Base-by-base conservation (phyloP, 2,113 vertebrate genomes). In the Calyptomena viridis region DNA sequence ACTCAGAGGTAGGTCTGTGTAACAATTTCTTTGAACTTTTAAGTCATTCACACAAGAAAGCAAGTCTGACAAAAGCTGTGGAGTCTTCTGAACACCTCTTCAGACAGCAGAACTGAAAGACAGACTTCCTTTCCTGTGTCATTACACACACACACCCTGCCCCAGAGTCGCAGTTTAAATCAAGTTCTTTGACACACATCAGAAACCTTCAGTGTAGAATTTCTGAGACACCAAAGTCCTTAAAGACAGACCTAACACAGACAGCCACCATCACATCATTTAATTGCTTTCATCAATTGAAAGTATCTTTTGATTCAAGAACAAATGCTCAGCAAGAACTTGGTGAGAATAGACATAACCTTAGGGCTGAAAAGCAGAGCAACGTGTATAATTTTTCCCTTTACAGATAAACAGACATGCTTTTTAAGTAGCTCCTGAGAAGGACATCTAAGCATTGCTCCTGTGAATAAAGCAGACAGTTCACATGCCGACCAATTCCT, bases 211-310 rank as follows among this genome's bases (percentile, higher is more conserved):
- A 90, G 94, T 90, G 76, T 97, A 94, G 92, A 93, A 96, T 96
- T 96, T 94, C 95, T 96, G 93, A 97, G 63, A 90, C 76, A 91
- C 68, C 72, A 73, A 89, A 90, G 90, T 95, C 95, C 94, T 96
- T 93, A 80, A 86, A 93, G 85, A 90, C 68, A 95, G 94, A 90
- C 95, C 90, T 94, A 93, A 96, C 69, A 39, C 66, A 95, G 95
- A 90, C 95, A 96, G 53, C 30, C 76, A 79, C 52, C 91, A 84
- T 89, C 95, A 96, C 96, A 95, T 79, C 56, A 69, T 93, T 91
- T 95, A 94, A 97, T 96, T 93, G 86, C 95, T 96, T 96, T 96
- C 93, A 97, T 97, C 93, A 95, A 96, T 79, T 21, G 73, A 84
- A 96, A 93, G 53, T 75, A 62, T 77, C 96, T 96, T 96, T 97